Conservation (phyloP, 2,797 vertebrate genomes). For the Lagodon rhomboides region DNA sequence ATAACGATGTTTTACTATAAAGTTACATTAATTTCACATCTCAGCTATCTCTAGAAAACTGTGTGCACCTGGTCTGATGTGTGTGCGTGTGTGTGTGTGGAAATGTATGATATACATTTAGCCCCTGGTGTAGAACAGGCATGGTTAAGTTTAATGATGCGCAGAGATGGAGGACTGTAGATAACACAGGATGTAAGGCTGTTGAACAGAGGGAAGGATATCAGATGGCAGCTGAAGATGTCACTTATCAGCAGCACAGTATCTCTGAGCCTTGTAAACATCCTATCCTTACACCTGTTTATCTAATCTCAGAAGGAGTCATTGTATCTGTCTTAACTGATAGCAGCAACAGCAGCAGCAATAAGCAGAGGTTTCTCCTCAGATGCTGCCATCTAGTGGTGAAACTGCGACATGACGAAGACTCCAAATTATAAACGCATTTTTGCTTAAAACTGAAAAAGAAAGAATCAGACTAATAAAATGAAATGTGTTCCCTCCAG, state of each 20-base stretch:
- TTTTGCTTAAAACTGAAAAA: not conserved
- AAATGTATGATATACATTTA: not conserved
- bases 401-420: not conserved
- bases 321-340: not conserved
- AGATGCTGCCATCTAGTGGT: slow-evolving; percentile 74
- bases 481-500: slow-evolving; percentile 71
- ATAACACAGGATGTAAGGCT: not conserved
- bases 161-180: not conserved
- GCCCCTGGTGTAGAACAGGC: not conserved
- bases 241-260: not conserved
- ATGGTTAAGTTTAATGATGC: not conserved
- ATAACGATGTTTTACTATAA: too few species aligned
- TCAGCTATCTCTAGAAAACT: too few species aligned
- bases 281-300: not conserved
- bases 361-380: not conserved
- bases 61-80: too few species aligned
- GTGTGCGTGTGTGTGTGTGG: not conserved
- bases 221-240: slow-evolving; percentile 11
- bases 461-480: not conserved
- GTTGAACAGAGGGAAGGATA: not conserved
- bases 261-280: slow-evolving; percentile 10
- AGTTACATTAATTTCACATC: too few species aligned
- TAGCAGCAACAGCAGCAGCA: not conserved
- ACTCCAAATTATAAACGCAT: not conserved
- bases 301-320: slow-evolving; percentile 16